phyloP scores from a whole-genome alignment of 2,888 invertebrate genomes.

The Tricholauxania praeusta region DNA sequence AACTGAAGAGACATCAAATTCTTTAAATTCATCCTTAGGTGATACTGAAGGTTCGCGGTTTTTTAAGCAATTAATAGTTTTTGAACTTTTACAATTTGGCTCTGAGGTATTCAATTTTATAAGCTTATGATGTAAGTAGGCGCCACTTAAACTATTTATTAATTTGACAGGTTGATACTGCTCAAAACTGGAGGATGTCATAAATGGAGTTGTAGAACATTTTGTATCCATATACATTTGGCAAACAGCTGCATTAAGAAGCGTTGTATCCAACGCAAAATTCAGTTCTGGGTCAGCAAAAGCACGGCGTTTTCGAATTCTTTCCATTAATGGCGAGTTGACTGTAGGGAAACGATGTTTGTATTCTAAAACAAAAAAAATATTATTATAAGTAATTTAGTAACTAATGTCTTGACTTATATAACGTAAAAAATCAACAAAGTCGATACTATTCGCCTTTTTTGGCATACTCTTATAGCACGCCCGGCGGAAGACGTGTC shows the following conservation, averaged over 20 bases:
- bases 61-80: not conserved
- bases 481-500: no score
- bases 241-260: constrained; percentile 48
- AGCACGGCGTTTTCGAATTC: constrained; percentile 69
- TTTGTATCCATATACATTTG: constrained; percentile 24
- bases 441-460: no score
- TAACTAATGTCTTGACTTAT: no score
- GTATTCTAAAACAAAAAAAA: constrained; percentile 56
- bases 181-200: no score
- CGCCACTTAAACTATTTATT: no score
- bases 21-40: not conserved
- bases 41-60: not conserved
- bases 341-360: constrained; percentile 63
- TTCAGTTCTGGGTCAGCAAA: constrained; percentile 70
- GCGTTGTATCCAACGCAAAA: constrained; percentile 61
- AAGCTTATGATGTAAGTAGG: no score
- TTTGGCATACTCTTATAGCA: no score
- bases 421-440: no score
- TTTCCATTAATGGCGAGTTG: constrained; percentile 64
- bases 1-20: not conserved
- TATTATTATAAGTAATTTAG: constrained; percentile 18
- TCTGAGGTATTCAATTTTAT: no score
- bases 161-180: no score
- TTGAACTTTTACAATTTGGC: no score
- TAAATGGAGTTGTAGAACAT: no score